These are phyloP conservation scores for Hypotaenidia philippensis DNA, from an alignment of 2,797 vertebrate species.

Conservation along the genomic window DNA sequence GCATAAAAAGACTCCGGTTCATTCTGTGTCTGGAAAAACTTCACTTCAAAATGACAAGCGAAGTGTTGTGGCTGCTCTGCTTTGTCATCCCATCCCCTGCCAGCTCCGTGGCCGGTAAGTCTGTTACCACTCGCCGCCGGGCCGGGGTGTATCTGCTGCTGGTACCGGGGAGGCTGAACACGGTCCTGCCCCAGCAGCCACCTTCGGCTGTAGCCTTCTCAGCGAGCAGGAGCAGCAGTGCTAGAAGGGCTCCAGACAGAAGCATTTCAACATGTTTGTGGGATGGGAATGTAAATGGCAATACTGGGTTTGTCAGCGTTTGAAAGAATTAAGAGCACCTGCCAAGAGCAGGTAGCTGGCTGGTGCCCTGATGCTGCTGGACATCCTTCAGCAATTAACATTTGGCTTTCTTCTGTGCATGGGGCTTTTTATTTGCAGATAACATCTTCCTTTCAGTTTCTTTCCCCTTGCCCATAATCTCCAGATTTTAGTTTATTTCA, in stretches of 20 bases:
- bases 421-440: neutral
- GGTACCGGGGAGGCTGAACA: neutral
- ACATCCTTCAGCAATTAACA: neutral
- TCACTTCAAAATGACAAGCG: constrained; percentile 62
- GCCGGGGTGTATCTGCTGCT: neutral
- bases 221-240: neutral
- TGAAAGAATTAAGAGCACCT: neutral
- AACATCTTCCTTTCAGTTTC: neutral
- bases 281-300: neutral
- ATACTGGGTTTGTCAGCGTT: neutral
- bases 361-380: neutral
- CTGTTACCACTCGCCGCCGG: neutral
- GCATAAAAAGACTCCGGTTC: constrained; percentile 62
- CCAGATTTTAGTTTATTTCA: neutral
- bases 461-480: neutral
- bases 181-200: neutral
- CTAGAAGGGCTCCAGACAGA: neutral
- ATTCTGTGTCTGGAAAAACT: constrained; percentile 55
- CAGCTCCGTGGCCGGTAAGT: constrained; percentile 59
- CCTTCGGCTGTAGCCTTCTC: neutral
- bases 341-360: neutral
- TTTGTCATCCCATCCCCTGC: constrained; percentile 59
- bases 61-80: constrained; percentile 65
- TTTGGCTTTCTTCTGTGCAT: neutral
- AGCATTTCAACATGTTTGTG: neutral